A percentile compares a stretch with the other conserved stretches of the same genome.
Evolutionary conservation across 2,888 invertebrate species (phyloP).

Genomic region (Cinara cedri): DNA sequence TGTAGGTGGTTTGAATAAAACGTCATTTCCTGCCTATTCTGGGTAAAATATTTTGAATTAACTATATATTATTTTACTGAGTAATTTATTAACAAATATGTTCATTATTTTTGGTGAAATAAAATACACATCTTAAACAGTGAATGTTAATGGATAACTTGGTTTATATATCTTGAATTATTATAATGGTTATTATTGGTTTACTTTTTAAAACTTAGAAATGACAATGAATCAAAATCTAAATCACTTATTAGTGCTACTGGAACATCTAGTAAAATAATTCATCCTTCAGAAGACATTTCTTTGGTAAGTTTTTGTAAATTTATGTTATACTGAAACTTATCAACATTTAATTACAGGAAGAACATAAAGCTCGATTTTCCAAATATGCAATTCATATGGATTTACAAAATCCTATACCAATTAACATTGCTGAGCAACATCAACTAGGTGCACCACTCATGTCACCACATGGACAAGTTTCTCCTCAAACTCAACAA

Average conservation of each 20-base stretch:
- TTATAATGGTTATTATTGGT: background rate
- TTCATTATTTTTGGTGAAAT: background rate
- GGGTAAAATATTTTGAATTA: constrained; percentile 51
- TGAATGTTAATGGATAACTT: background rate
- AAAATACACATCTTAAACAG: constrained; percentile 9
- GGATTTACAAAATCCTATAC: constrained; percentile 29
- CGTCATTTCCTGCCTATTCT: constrained; percentile 57
- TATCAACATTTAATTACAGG: constrained; percentile 64
- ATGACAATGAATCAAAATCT: constrained; percentile 61
- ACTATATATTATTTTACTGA: constrained; percentile 9
- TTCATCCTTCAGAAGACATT: constrained; percentile 92
- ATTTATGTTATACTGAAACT: background rate
- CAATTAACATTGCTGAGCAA: constrained; percentile 39
- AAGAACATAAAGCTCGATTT: constrained; percentile 78
- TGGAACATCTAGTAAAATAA: constrained; percentile 84
- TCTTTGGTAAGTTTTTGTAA: constrained; percentile 68
- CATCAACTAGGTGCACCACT: constrained; percentile 48
- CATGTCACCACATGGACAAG: constrained; percentile 52
- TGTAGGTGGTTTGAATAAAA: constrained; percentile 42
- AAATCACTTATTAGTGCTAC: constrained; percentile 74
- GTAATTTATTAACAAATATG: constrained; percentile 16
- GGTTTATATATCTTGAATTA: constrained; percentile 10
- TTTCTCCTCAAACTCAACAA: constrained; percentile 47
- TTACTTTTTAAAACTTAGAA: constrained; percentile 8
- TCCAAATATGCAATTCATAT: constrained; percentile 67